Conservation (phyloP, 2,113 vertebrate genomes). For the Psophia crepitans region DNA sequence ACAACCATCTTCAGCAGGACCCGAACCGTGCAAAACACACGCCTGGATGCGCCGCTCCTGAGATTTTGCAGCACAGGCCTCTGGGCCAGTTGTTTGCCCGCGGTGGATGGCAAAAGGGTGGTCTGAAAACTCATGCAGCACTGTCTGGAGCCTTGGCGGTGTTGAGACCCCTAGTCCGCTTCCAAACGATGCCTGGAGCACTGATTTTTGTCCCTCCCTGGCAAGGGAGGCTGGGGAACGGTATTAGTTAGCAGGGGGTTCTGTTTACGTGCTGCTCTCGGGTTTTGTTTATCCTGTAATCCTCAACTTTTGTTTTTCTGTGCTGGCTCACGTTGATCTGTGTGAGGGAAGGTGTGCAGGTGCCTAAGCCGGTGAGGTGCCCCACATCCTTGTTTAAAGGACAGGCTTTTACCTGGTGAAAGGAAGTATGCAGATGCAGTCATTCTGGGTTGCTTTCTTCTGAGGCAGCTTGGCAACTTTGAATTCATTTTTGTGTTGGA, state of each 20-base stretch:
- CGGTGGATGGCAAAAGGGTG: neutral
- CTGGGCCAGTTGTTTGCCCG: neutral
- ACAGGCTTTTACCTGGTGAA: neutral
- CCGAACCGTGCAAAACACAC: neutral
- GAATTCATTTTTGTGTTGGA: neutral
- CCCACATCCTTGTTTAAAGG: neutral
- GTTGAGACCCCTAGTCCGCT: neutral
- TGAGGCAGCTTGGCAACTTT: neutral
- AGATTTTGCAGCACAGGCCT: neutral
- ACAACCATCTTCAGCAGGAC: neutral
- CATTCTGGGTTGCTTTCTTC: neutral
- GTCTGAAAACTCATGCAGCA: neutral
- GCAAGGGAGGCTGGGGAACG: neutral
- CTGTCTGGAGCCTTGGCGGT: neutral
- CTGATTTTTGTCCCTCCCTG: neutral
- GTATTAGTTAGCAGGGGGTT: neutral
- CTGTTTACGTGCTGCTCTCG: neutral
- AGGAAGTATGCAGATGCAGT: neutral
- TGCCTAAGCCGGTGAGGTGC: neutral
- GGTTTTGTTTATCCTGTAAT: neutral
- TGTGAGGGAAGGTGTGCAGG: neutral
- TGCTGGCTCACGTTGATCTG: neutral
- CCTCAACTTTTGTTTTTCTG: neutral
- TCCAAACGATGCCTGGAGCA: accelerated
- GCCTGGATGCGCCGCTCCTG: neutral